A percentile compares a stretch with the other conserved stretches of the same genome.
Conservation (phyloP, 2,797 vertebrate genomes). For the Ceyx erithaca region DNA sequence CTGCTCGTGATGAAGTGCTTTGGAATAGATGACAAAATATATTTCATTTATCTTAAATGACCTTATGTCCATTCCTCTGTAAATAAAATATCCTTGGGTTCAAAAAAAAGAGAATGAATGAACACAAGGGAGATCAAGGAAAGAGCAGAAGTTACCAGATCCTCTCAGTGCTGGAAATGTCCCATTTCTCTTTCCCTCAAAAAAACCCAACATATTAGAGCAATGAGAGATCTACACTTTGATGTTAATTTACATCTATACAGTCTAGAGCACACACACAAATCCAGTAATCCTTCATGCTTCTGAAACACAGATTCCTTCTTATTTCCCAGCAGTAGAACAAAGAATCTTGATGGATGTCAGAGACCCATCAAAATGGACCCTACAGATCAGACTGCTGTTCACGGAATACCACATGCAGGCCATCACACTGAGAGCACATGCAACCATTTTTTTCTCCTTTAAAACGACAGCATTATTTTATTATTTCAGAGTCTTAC, state of each 20-base stretch:
- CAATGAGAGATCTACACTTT: neutral
- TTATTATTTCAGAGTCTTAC: conserved; percentile 51
- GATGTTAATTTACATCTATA: conserved; percentile 22
- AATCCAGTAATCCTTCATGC: neutral
- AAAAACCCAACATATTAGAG: neutral
- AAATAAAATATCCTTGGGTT: neutral
- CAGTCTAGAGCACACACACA: conserved; percentile 9
- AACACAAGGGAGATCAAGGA: neutral
- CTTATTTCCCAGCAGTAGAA: conserved; percentile 8
- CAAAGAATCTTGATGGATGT: conserved; percentile 24
- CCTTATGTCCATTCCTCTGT: neutral
- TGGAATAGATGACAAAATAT: neutral
- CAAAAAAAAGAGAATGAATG: neutral
- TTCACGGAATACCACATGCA: conserved; percentile 9
- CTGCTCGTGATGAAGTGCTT: neutral
- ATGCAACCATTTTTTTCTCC: conserved; percentile 29
- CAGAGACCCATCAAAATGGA: neutral
- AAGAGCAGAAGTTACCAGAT: conserved; percentile 12
- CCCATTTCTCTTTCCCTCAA: neutral
- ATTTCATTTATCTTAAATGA: neutral
- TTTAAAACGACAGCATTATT: conserved; percentile 29
- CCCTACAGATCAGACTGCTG: conserved; percentile 3
- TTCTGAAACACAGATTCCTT: conserved; percentile 33
- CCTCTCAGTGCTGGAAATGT: neutral
- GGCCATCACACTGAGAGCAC: conserved; percentile 16